Evolutionary conservation across 2,888 invertebrate species (phyloP), one percentile per base, ranked within the genome.

Genomic region (Plutella xylostella): DNA sequence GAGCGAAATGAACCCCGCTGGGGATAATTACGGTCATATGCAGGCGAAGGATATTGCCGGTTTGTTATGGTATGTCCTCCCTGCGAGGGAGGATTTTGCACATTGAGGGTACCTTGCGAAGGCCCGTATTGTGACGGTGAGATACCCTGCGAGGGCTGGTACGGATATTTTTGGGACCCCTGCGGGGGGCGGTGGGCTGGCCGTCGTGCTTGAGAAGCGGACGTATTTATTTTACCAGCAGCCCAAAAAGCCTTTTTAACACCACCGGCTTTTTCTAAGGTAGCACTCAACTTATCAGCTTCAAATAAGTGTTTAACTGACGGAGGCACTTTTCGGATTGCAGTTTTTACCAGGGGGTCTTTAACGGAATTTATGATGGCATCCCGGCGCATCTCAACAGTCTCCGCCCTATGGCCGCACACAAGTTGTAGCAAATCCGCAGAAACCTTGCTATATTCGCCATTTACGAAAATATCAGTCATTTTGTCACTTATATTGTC

Each of bases 371-470:
- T 25, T 25, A 11, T 25, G 25, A 49, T 45, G 12, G 21, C 37
- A 11, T 49, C 47, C 7, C 47, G 31, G 1, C 47, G 37, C 38
- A 43, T 45, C 25, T 47, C 42, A 5, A 48, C 30, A 3, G 43
- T 25, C 48, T n/a, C n/a, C n/a, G n/a, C n/a, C n/a, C 51, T 42
- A 30, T 49, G 49, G 7, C 51, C 51, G 33, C 52, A 50, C 6
- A 46, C 31, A 6, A 52, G 12, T 41, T 52, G 52, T 7, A 52
- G 38, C 9, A 47, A 19, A 28, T 52, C 52, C 9, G 39, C 28
- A 5, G 48, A 49, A 2, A 40, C 21, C 12, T 47, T 51, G 20
- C 30, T 34, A 31, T 33, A 51, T n/a, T 52, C 46, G 18, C 50
- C 50, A 9, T 42, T 38, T 17, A 44, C 42, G 21, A 52, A 50